Base-by-base conservation (phyloP, 2,888 invertebrate species). In the Seira ritae region DNA sequence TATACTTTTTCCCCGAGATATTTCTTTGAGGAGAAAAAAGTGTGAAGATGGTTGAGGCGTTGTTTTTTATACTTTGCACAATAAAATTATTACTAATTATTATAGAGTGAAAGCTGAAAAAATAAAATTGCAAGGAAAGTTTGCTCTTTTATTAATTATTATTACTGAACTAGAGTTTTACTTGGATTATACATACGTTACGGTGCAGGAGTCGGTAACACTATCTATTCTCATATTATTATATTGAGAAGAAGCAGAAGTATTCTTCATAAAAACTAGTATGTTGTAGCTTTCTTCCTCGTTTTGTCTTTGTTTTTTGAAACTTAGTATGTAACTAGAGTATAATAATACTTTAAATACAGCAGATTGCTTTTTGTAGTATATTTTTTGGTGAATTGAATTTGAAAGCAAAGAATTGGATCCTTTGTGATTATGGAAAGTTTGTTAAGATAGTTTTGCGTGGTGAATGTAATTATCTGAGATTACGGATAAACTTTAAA, bases 351-450 rank as follows among this genome's bases (percentile, higher is more conserved):
- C 62, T 62, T 3, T 55, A 55, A 31, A 8, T 31, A 62, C 2
- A 20, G 62, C 22, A 62, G 20, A 62, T 62, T 22, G 20, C 3
- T 12, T 55, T 55, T 20, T 50, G 3, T 50, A 8, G 50, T 31
- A 8, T 50, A n/a, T 50, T 55, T 62, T 62, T 60, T 62, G 3
- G 19, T 62, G 62, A 62, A 62, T 19, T 62, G 70, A 70, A 66
- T 23, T 68, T 68, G 70, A 70, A 70, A 70, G 70, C 70, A 46
- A 70, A 70, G 20, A 50, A 70, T 70, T 70, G 70, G 70, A 70
- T 70, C 70, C 70, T 70, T 62, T 70, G 70, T 70, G 70, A 70
- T 50, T n/a, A 62, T 62, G n/a, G 8, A 62, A 62, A 62, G 15
- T 62, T 62, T 62, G 62, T 20, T 62, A 20, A 62, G 20, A 62